Evolutionary conservation across 2,797 vertebrate species (phyloP), one percentile per base, ranked within the genome.

Genomic region (Lepus townsendii): DNA sequence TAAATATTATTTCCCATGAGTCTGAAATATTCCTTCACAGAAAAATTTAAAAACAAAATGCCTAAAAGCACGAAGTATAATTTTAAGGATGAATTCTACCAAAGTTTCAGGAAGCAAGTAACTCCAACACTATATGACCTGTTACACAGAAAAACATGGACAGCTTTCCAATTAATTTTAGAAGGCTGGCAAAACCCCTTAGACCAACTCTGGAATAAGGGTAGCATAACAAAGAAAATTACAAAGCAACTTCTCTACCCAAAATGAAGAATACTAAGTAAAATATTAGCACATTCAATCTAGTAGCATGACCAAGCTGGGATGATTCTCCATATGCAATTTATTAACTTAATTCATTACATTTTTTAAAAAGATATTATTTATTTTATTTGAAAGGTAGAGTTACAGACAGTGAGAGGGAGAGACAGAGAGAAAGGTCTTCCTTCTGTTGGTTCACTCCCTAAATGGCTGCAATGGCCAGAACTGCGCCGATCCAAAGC

Each of bases 61-160:
- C 83, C 50, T 60, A 24, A 68, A 85, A 32, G 42, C 30, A 85
- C 27, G 27, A 83, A 4, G 47, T 62, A 66, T 12, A 62, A 68
- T 68, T 88, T 62, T 72, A 90, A 86, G 30, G 35, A 20, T 77
- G 27, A 88, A 52, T 12, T 75, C 66, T 17, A 38, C 57, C 4
- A 88, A 71, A n/a, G 79, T 79, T 69, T 92, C 62, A 72, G 26
- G 71, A 83, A 69, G 63, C 54, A 91, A 93, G 10, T 27, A 57
- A 87, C 38, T 65, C 12, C 42, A 60, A 82, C 0, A 17, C 19
- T 66, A 79, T 4, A 85, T 42, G 68, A 69, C 72, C 22, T 2
- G 0, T 65, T 90, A 68, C 24, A 77, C 0, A 85, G 62, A 85
- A 91, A 92, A 94, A 77, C 27, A 69, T 6, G 13, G 63, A 80